These are phyloP conservation scores for Mycetomoellerius zeteki DNA, from an alignment of 1,140 invertebrate species.

Conservation along the genomic window DNA sequence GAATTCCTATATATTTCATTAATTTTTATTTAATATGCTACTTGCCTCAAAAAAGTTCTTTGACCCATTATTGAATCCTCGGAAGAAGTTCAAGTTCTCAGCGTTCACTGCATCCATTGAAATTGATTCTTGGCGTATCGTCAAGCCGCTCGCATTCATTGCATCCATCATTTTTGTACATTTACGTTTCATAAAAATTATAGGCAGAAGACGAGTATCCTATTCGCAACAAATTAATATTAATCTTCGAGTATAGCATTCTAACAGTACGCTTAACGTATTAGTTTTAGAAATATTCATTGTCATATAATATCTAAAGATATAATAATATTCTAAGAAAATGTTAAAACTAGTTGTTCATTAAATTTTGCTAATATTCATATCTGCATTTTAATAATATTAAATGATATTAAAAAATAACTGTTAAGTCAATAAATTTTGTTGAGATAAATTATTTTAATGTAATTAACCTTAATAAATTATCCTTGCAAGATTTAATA, in stretches of 20 bases:
- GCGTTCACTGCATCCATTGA: slow-evolving; percentile 20
- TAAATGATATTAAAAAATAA: neutral
- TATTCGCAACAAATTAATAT: slow-evolving; percentile 12
- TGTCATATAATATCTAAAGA: neutral
- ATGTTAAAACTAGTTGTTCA: neutral
- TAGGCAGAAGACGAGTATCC: neutral
- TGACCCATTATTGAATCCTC: neutral
- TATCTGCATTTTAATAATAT: neutral
- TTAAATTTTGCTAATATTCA: neutral
- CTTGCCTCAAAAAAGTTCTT: slow-evolving; percentile 36
- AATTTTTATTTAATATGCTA: slow-evolving; percentile 11
- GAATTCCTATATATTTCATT: neutral
- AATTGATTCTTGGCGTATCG: slow-evolving; percentile 43
- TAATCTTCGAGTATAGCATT: neutral
- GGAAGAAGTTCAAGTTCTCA: slow-evolving; percentile 50
- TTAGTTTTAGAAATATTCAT: neutral
- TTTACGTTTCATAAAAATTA: neutral
- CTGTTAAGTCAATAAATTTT: neutral
- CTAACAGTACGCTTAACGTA: neutral
- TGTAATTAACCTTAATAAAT: slow-evolving; percentile 11
- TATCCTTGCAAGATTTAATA: slow-evolving; percentile 17
- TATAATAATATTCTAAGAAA: neutral
- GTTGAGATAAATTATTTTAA: neutral
- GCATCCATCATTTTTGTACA: neutral
- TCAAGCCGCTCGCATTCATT: slow-evolving; percentile 23